A percentile compares a stretch with the other conserved stretches of the same genome.
phyloP scores from a whole-genome alignment of 1,140 invertebrate genomes.

The Drosophila oshimai region DNA sequence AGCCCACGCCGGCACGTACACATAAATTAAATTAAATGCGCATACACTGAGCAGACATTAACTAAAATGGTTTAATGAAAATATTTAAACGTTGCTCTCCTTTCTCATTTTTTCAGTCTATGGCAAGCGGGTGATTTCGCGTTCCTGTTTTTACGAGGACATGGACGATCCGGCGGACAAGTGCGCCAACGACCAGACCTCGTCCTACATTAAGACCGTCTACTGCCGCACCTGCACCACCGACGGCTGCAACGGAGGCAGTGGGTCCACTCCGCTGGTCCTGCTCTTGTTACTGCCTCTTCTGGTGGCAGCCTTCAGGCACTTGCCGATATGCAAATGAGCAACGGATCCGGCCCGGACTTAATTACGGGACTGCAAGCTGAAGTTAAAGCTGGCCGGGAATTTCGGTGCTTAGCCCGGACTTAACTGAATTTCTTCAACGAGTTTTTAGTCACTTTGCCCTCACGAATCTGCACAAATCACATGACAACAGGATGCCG shows the following conservation, averaged over 20 bases:
- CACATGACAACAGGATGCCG: slow-evolving; percentile 1
- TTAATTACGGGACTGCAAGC: slow-evolving; percentile 53
- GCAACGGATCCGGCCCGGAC: slow-evolving; percentile 6
- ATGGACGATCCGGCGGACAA: slow-evolving; percentile 75
- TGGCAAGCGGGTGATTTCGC: slow-evolving; percentile 78
- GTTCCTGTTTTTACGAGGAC: slow-evolving; percentile 82
- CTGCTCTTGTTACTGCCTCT: slow-evolving; percentile 48
- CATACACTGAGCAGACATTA: slow-evolving; percentile 26
- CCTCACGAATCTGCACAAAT: slow-evolving; percentile 31
- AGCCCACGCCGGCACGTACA: slow-evolving; percentile 47
- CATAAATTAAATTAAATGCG: slow-evolving; percentile 49
- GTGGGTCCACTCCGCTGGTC: slow-evolving; percentile 31
- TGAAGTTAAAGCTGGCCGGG: slow-evolving; percentile 13
- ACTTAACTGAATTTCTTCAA: slow-evolving; percentile 38
- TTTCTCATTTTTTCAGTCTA: slow-evolving; percentile 77
- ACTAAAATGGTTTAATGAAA: slow-evolving; percentile 50
- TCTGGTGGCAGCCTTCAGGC: slow-evolving; percentile 47
- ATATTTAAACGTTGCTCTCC: slow-evolving; percentile 30
- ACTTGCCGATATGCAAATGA: slow-evolving; percentile 65
- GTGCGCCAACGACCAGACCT: slow-evolving; percentile 74
- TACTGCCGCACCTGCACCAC: slow-evolving; percentile 81
- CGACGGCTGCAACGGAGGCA: slow-evolving; percentile 75
- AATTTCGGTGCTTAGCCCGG: slow-evolving; percentile 8
- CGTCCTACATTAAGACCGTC: slow-evolving; percentile 81
- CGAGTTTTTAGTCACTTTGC: slow-evolving; percentile 48